phyloP scores from a whole-genome alignment of 2,113 vertebrate genomes.

The Riparia riparia region DNA sequence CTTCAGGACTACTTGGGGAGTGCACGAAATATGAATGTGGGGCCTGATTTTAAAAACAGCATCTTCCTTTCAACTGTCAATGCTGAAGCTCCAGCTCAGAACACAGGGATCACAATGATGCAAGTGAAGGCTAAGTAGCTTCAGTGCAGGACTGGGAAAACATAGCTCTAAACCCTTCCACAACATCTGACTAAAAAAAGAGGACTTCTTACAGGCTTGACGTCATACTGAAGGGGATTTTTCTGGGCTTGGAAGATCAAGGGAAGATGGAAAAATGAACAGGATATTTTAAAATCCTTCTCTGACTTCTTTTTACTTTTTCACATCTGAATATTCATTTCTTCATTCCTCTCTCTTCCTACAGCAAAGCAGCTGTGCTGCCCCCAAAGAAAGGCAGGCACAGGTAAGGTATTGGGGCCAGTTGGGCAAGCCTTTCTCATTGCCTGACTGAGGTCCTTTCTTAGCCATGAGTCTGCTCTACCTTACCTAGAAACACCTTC shows the following conservation, averaged over 20 bases:
- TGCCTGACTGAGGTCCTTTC: not conserved
- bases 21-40: not conserved
- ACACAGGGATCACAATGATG: not conserved
- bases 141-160: not conserved
- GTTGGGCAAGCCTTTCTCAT: not conserved
- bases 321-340: not conserved
- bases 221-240: not conserved
- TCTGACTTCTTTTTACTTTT: not conserved
- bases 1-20: not conserved
- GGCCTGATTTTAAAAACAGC: not conserved
- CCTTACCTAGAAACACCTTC: not conserved
- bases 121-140: not conserved
- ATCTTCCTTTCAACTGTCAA: not conserved
- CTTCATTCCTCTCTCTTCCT: not conserved
- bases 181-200: not conserved
- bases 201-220: not conserved
- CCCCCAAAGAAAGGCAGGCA: not conserved
- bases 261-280: not conserved
- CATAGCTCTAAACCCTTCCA: not conserved
- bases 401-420: accelerated
- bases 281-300: not conserved
- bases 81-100: not conserved
- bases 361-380: not conserved
- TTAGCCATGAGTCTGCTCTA: not conserved
- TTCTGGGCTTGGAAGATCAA: not conserved